Evolutionary conservation across 2,113 vertebrate genomes (phyloP).

Genomic region (Collichthys lucidus): DNA sequence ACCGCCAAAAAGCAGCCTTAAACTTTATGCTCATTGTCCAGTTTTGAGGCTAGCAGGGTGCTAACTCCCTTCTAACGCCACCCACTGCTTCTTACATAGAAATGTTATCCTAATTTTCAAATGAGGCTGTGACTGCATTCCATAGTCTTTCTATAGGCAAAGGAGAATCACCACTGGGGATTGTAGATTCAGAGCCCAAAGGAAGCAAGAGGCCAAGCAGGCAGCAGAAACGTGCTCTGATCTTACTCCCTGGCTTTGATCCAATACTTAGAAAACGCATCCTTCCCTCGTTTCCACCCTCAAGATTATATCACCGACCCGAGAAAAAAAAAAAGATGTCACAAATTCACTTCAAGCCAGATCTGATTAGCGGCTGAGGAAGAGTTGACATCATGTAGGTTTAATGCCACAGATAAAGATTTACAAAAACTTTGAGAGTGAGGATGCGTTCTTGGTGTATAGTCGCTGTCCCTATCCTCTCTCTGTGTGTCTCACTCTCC

Average conservation of each 20-base stretch:
- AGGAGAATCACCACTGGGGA: conserved; percentile 17
- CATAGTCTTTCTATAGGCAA: conserved; percentile 8
- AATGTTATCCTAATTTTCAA: conserved; percentile 27
- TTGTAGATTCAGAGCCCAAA: conserved; percentile 32
- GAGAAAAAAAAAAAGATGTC: conserved; percentile 19
- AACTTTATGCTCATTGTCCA: neutral
- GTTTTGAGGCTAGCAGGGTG: neutral
- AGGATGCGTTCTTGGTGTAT: conserved; percentile 24
- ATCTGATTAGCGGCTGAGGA: conserved; percentile 16
- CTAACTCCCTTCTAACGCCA: neutral
- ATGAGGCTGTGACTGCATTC: neutral
- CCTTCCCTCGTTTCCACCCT: conserved; percentile 62
- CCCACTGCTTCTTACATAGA: neutral
- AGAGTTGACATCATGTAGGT: neutral
- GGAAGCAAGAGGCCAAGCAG: conserved; percentile 31
- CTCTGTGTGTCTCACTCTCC: conserved; percentile 12
- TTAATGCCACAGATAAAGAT: conserved; percentile 24
- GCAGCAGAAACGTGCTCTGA: conserved; percentile 25
- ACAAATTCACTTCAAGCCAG: conserved; percentile 7
- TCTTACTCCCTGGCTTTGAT: conserved; percentile 51
- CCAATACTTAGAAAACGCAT: conserved; percentile 69
- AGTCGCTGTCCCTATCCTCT: conserved; percentile 26
- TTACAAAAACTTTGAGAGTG: conserved; percentile 18
- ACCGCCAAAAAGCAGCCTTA: no score
- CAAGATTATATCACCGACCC: conserved; percentile 43